Percentiles rank a stretch among this genome's conserved stretches.
Evolutionary conservation across 2,888 invertebrate genomes (phyloP).

Genomic region (Meta bourneti): DNA sequence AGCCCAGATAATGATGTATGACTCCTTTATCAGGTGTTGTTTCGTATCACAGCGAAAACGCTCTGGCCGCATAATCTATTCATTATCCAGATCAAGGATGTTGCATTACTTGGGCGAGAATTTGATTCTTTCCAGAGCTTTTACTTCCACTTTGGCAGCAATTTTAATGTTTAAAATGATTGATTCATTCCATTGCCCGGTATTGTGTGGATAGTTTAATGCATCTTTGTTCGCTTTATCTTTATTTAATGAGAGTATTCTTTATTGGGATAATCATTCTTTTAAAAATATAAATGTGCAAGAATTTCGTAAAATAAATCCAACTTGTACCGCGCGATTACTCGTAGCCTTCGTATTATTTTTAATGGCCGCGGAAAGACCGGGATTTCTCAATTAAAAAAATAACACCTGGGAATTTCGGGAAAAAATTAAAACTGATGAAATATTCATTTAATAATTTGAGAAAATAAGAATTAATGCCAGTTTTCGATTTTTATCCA

Average conservation of each 20-base stretch:
- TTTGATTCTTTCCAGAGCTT: not conserved
- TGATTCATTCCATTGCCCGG: not conserved
- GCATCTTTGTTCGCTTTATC: not conserved
- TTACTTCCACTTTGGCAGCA: not conserved
- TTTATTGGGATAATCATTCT: not conserved
- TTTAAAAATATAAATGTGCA: too few species aligned
- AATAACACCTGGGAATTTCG: too few species aligned
- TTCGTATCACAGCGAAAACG: conserved; percentile 17
- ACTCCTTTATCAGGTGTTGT: conserved; percentile 30
- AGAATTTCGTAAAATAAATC: too few species aligned
- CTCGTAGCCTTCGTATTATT: too few species aligned
- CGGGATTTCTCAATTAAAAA: too few species aligned
- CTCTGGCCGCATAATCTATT: conserved; percentile 44
- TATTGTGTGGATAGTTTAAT: not conserved
- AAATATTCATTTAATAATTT: too few species aligned
- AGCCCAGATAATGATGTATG: conserved; percentile 55
- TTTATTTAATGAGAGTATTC: not conserved
- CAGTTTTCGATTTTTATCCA: too few species aligned
- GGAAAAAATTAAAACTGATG: too few species aligned
- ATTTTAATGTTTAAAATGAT: not conserved
- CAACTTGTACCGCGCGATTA: too few species aligned
- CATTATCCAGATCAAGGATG: conserved; percentile 10
- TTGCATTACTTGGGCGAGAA: not conserved
- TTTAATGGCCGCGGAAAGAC: too few species aligned
- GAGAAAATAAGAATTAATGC: too few species aligned